phyloP scores from a whole-genome alignment of 2,797 vertebrate genomes.

The Sebastes hubbsi region DNA sequence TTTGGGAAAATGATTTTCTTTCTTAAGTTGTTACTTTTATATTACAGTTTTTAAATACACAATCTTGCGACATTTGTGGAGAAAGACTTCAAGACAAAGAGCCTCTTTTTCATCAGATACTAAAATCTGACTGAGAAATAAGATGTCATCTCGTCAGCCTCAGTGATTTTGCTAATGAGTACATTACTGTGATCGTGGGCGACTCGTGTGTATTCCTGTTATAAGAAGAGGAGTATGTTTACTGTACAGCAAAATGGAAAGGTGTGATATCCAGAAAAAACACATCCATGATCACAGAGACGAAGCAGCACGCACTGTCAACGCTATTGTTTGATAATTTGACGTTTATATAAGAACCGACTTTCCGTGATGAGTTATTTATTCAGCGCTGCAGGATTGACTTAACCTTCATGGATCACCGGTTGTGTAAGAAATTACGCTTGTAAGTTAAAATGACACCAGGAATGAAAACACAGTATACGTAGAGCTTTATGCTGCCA shows the following conservation, averaged over 20 bases:
- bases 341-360: background rate
- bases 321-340: background rate
- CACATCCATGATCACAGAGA: slow-evolving; percentile 1
- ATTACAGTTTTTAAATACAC: background rate
- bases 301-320: background rate
- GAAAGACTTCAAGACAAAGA: background rate
- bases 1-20: background rate
- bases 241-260: background rate
- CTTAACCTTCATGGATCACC: background rate
- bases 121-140: background rate
- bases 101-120: background rate
- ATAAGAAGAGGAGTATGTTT: slow-evolving; percentile 10
- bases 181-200: background rate
- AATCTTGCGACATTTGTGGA: background rate
- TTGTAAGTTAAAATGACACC: background rate
- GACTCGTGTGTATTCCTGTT: slow-evolving; percentile 6
- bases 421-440: background rate
- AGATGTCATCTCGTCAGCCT: background rate
- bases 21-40: background rate
- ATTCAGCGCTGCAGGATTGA: slow-evolving; percentile 6
- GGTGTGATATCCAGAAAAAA: slow-evolving; percentile 6
- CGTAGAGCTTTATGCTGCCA: background rate
- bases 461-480: background rate
- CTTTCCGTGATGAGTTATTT: background rate
- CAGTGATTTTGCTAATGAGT: background rate